These are phyloP conservation scores for Syncerus caffer DNA, from an alignment of 2,797 vertebrate species.

Conservation along the genomic window DNA sequence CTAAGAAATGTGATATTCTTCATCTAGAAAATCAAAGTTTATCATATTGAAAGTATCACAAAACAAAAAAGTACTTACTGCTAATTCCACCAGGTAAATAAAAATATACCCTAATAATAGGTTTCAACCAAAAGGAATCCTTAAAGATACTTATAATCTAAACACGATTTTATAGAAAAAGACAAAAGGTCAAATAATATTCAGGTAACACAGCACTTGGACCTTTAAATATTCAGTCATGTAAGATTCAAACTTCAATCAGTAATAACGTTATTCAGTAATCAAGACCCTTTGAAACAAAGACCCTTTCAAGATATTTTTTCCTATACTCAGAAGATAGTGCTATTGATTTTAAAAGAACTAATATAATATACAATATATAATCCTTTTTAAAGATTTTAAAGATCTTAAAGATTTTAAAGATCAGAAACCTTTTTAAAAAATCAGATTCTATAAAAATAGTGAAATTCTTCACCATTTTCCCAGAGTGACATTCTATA, in stretches of 20 bases:
- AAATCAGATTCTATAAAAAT: background rate
- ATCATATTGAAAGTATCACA: constrained; percentile 3
- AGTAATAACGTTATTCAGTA: background rate
- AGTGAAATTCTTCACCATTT: background rate
- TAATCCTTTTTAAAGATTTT: background rate
- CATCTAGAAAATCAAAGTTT: background rate
- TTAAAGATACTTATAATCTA: constrained; percentile 3
- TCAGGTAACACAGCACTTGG: background rate
- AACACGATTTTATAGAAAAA: background rate
- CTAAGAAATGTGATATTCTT: background rate
- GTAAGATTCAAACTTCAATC: background rate
- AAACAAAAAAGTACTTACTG: background rate
- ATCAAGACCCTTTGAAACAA: background rate
- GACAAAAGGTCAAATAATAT: background rate
- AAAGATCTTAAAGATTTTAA: constrained; percentile 2
- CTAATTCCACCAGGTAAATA: background rate
- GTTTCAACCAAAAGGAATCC: background rate
- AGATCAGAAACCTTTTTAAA: background rate
- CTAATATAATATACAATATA: background rate
- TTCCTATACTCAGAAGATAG: background rate
- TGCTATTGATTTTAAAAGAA: background rate
- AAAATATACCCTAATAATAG: background rate
- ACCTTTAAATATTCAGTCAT: background rate
- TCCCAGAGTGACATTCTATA: background rate
- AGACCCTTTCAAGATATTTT: background rate